Evolutionary conservation across 2,888 invertebrate genomes (phyloP).

Genomic region (Coronaproctus castanopsis): DNA sequence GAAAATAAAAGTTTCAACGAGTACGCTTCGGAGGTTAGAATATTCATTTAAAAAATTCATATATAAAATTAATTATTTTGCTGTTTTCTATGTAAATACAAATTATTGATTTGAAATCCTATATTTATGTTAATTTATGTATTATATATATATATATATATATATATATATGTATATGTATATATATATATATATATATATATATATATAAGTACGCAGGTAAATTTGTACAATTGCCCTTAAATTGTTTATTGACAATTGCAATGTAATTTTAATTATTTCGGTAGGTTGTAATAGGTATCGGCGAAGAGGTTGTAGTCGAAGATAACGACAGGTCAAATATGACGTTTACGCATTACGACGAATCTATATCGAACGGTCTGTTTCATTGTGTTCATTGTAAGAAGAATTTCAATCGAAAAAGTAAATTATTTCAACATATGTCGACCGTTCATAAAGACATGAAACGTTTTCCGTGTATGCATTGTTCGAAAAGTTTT

Average conservation of each 20-base stretch:
- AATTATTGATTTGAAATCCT: too few species aligned
- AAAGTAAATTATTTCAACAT: slow-evolving; percentile 7
- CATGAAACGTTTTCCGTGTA: slow-evolving; percentile 8
- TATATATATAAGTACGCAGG: neutral
- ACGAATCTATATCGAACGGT: neutral
- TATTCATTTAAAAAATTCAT: neutral
- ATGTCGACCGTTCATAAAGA: slow-evolving; percentile 5
- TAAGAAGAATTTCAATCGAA: slow-evolving; percentile 7
- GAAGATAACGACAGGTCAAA: slow-evolving; percentile 3
- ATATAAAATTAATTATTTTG: neutral
- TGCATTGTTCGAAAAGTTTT: slow-evolving; percentile 10
- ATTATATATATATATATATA: neutral
- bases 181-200: neutral
- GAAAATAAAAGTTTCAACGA: neutral
- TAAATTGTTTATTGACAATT: too few species aligned
- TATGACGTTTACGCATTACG: neutral
- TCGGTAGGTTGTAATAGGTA: too few species aligned
- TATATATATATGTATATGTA: neutral
- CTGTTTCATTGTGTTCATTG: slow-evolving; percentile 3
- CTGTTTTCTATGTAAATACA: too few species aligned
- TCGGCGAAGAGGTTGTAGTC: slow-evolving; percentile 8
- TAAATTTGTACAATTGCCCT: too few species aligned
- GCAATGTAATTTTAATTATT: too few species aligned
- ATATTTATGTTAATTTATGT: too few species aligned
- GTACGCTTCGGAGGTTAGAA: slow-evolving; percentile 9